These are phyloP conservation scores for Okamejei kenojei DNA, from an alignment of 2,797 vertebrate genomes.

Conservation along the genomic window DNA sequence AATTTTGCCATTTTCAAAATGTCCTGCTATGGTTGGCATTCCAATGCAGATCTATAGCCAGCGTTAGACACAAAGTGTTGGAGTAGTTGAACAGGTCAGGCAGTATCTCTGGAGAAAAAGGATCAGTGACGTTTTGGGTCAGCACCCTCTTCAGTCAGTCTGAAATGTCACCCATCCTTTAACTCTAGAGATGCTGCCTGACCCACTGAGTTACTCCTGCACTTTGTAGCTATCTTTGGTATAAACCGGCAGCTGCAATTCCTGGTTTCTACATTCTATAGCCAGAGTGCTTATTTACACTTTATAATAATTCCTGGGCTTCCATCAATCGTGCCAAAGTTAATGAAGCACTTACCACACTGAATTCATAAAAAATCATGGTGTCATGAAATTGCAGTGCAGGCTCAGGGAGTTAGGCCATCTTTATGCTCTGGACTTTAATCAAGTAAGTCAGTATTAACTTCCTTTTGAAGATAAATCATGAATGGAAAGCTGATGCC, in stretches of 20 bases:
- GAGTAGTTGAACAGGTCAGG: no score
- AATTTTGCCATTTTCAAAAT: background rate
- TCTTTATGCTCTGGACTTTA: background rate
- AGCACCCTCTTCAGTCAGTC: no score
- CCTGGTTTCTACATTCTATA: background rate
- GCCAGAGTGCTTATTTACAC: background rate
- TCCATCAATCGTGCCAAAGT: background rate
- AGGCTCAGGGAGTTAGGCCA: background rate
- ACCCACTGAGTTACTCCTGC: no score
- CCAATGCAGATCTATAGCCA: background rate
- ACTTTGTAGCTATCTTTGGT: background rate
- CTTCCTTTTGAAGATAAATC: background rate
- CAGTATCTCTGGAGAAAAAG: no score
- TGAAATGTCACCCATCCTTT: no score
- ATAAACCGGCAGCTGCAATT: background rate
- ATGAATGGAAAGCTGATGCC: background rate
- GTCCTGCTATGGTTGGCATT: background rate
- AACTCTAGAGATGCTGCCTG: no score
- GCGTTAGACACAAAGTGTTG: no score
- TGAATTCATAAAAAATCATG: background rate
- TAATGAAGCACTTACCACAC: background rate
- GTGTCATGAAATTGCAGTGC: background rate
- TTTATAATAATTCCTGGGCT: background rate
- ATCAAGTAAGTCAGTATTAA: background rate
- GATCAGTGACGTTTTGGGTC: no score